phyloP scores from a whole-genome alignment of 2,113 vertebrate species.

The Haliaeetus leucogaster region DNA sequence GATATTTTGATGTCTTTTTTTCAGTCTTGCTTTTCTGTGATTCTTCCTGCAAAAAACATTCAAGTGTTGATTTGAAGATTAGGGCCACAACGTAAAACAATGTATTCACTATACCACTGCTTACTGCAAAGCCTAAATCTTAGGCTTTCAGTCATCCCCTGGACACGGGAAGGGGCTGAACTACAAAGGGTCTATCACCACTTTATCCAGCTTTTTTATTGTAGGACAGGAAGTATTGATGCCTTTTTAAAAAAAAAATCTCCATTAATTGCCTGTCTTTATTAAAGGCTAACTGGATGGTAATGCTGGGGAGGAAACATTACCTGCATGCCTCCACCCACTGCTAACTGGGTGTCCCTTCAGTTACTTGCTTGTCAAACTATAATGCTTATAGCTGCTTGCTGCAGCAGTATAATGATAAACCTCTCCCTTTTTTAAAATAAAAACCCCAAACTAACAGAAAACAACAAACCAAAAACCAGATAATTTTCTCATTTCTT shows the following conservation, averaged over 20 bases:
- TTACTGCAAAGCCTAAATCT: not conserved
- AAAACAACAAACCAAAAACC: no score
- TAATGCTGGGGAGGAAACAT: not conserved
- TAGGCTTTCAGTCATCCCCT: not conserved
- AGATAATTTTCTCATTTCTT: not conserved
- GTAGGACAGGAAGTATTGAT: not conserved
- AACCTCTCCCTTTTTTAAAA: not conserved
- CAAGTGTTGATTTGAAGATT: not conserved
- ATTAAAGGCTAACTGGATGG: not conserved
- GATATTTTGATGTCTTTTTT: not conserved
- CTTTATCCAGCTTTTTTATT: not conserved
- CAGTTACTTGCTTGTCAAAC: not conserved
- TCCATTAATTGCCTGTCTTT: not conserved
- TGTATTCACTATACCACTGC: not conserved
- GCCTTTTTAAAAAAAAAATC: not conserved
- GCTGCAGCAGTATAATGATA: not conserved
- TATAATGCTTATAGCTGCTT: not conserved
- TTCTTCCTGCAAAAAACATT: not conserved
- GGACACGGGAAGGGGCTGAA: not conserved
- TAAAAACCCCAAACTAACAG: not conserved
- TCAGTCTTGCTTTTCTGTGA: not conserved
- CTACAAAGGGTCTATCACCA: not conserved
- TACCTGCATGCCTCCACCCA: not conserved
- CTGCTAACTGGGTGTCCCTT: not conserved
- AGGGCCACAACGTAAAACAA: not conserved